A percentile compares a stretch with the other conserved stretches of the same genome.
phyloP scores from a whole-genome alignment of 2,113 vertebrate genomes.

The Onychostruthus taczanowskii region DNA sequence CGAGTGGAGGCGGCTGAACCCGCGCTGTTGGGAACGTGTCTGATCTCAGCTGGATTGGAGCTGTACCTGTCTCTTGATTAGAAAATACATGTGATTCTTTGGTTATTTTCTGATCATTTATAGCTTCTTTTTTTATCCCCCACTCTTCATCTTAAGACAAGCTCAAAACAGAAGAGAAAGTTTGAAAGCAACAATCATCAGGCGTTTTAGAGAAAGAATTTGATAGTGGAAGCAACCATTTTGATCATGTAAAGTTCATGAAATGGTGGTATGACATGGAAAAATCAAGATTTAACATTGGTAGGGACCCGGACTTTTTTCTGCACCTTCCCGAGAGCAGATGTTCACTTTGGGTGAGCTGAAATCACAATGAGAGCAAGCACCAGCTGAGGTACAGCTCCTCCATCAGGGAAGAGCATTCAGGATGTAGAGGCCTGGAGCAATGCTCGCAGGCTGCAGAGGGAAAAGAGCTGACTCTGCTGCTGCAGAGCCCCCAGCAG shows the following conservation, averaged over 20 bases:
- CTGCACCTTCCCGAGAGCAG: neutral
- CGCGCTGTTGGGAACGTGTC: neutral
- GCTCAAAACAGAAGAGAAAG: neutral
- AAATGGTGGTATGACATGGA: neutral
- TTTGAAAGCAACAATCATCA: neutral
- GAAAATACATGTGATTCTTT: neutral
- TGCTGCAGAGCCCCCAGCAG: fast-evolving
- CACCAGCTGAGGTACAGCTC: neutral
- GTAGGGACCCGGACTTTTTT: neutral
- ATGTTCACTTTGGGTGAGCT: neutral
- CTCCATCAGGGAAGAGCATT: neutral
- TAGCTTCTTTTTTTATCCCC: neutral
- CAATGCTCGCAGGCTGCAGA: neutral
- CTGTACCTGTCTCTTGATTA: neutral
- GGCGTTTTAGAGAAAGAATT: neutral
- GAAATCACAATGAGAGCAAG: neutral
- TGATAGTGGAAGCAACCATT: neutral
- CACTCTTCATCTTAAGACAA: neutral
- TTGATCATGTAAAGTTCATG: neutral
- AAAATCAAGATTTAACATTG: neutral
- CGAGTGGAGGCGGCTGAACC: neutral
- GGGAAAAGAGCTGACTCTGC: neutral
- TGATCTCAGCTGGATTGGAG: neutral
- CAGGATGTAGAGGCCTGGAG: neutral
- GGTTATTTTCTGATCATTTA: neutral